Evolutionary conservation across 2,888 invertebrate genomes (phyloP), one percentile per base, ranked within the genome.

Genomic region (Microplitis manilae): DNA sequence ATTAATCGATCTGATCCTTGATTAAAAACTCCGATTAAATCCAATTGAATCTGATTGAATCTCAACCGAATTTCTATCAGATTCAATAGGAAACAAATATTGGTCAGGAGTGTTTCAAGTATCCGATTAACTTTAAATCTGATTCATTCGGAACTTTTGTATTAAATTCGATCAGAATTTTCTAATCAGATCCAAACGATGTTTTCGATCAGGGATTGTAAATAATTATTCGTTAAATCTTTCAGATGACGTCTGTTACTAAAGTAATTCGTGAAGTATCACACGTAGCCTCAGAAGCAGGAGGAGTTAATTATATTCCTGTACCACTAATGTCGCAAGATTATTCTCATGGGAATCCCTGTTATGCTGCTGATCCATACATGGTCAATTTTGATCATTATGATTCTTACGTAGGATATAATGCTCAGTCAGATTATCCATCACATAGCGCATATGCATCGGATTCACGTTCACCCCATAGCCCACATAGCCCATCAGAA

Each of bases 201-300:
- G 20, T 30, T 30, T 30, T 30, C 30, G 4, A 30, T 4, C 2
- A 30, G 30, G 30, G 30, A 30, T 30, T 30, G 30, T 30, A 30
- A 30, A 30, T 30, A 30, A 30, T 30, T 67, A 20, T 40, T 67
- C 41, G 41, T 50, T 67, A 30, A 13, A 38, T 75, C 67, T 77
- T 76, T 65, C 91, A 94, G 92, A 94, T 94, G 86, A 94, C 94
- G 77, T 94, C 94, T 50, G 93, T 94, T 80, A 94, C 94, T 76
- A 94, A 94, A 90, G 93, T 94, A 68, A 93, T 94, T 67, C 92
- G 93, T 80, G 94, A 94, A 88, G 93, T 93, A 70, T 90, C 91
- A 75, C 92, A 92, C 86, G 91, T 92, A 90, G 92, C 92, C 81
- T 92, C 92, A 75, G 92, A 92, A 86, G 92, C 90, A 67, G 90